Evolutionary conservation across 2,888 invertebrate species (phyloP), one percentile per base, ranked within the genome.

Genomic region (Cryptocheilus praepositus): DNA sequence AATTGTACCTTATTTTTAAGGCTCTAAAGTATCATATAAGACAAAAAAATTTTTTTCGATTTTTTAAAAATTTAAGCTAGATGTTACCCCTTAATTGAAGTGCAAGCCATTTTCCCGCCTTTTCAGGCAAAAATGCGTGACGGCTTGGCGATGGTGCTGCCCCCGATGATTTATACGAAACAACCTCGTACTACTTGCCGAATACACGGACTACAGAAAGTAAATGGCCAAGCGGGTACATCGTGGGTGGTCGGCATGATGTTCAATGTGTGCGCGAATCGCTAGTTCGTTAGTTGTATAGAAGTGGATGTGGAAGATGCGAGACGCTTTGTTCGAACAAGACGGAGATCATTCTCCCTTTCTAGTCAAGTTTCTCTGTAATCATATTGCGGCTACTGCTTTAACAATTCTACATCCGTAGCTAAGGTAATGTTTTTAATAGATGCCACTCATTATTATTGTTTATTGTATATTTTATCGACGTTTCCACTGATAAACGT

Each of bases 191-290:
- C 28, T 28, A 28, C 3, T 28, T 7, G 7, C 7, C 4, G 28
- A 7, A 28, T 3, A 28, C 7, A 28, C 28, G 7, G 7, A 28
- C 28, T 28, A 7, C 28, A 28, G 28, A 28, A 28, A 28, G 28
- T 28, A 28, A 7, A 28, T 28, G 7, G 7, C 4, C 28, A 28
- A 28, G 28, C 28, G n/a, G 68, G 49, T 61, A 67, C 80, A 70
- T 78, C 82, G 85, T 85, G 85, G 85, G 85, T 85, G 86, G 85
- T 72, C 86, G 66, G 61, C 60, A 59, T 77, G 70, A 71, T 67
- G 67, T 71, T 58, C 61, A 74, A 71, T 67, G 68, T 71, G 81
- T 80, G 85, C 84, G 85, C 84, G 85, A 84, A 84, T 84, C 76
- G 74, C 74, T 56, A 53, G 68, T 82, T 77, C 76, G 73, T 82